A percentile compares a stretch with the other conserved stretches of the same genome.
Conservation (phyloP, 2,888 invertebrate genomes). For the Drosophila peninsularis region DNA sequence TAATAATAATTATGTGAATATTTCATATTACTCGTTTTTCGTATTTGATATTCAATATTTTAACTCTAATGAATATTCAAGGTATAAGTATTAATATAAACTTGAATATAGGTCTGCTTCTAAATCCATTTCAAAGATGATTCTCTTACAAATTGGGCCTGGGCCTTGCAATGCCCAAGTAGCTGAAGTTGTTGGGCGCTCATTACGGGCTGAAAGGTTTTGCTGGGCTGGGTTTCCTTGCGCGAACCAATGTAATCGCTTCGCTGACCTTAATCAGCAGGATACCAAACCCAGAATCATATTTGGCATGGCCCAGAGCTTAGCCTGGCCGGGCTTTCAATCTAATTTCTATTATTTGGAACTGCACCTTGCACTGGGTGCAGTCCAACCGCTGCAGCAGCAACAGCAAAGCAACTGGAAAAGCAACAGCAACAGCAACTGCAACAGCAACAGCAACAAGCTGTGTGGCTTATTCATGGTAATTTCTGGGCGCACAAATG, state of each 20-base stretch:
- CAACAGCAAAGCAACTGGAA: slow-evolving; percentile 30
- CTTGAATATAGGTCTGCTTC: neutral
- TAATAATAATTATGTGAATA: neutral
- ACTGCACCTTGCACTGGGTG: slow-evolving; percentile 67
- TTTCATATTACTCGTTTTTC: neutral
- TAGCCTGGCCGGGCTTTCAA: slow-evolving; percentile 50
- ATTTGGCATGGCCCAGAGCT: slow-evolving; percentile 1
- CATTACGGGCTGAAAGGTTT: slow-evolving; percentile 8
- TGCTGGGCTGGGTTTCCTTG: slow-evolving; percentile 43
- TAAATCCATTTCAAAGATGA: neutral
- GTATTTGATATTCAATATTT: no score
- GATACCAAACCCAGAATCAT: slow-evolving; percentile 42
- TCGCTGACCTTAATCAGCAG: slow-evolving; percentile 68
- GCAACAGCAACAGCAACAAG: slow-evolving; percentile 59
- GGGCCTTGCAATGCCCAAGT: neutral
- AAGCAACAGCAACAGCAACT: slow-evolving; percentile 1
- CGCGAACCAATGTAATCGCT: slow-evolving; percentile 14
- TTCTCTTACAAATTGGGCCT: neutral
- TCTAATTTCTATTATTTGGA: slow-evolving; percentile 73
- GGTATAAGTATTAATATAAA: no score
- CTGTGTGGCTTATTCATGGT: slow-evolving; percentile 50
- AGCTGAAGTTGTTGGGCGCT: neutral
- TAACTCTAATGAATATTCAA: no score
- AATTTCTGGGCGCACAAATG: slow-evolving; percentile 62
- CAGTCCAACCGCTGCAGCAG: slow-evolving; percentile 15